Percentiles rank a stretch among this genome's conserved stretches.
Conservation (phyloP, 2,113 vertebrate species). For the Terrapene triunguis region DNA sequence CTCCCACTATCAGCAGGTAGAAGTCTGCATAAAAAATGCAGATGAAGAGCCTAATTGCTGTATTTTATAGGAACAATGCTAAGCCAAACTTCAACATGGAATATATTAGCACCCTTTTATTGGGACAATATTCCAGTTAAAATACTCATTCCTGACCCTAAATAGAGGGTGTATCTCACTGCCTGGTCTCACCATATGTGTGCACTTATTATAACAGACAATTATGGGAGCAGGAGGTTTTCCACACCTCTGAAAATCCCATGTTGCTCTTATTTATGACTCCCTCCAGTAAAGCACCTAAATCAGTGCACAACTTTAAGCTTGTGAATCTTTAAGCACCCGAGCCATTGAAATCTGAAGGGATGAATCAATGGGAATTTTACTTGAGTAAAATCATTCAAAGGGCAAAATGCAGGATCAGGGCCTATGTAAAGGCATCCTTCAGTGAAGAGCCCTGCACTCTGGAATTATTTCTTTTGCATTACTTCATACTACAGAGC, state of each 20-base stretch:
- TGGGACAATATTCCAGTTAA: not conserved
- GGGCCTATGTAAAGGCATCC: not conserved
- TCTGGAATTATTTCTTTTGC: not conserved
- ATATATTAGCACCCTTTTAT: not conserved
- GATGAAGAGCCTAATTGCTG: not conserved
- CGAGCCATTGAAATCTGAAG: not conserved
- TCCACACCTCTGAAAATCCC: not conserved
- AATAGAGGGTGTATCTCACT: not conserved
- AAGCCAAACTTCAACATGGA: not conserved
- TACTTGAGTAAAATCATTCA: not conserved
- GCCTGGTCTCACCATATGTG: not conserved
- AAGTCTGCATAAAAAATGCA: not conserved
- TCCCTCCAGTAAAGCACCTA: not conserved
- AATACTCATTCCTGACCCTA: not conserved
- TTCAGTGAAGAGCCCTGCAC: rapidly evolving
- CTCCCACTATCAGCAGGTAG: too few species aligned
- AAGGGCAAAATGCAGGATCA: not conserved
- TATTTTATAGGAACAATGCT: not conserved
- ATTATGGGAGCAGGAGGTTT: not conserved
- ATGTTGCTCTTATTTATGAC: not conserved
- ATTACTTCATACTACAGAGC: not conserved
- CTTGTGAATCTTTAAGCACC: not conserved
- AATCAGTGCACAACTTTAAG: not conserved
- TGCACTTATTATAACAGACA: not conserved
- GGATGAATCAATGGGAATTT: not conserved